Evolutionary conservation across 2,113 vertebrate species (phyloP).

Genomic region (Amazona guildingii): DNA sequence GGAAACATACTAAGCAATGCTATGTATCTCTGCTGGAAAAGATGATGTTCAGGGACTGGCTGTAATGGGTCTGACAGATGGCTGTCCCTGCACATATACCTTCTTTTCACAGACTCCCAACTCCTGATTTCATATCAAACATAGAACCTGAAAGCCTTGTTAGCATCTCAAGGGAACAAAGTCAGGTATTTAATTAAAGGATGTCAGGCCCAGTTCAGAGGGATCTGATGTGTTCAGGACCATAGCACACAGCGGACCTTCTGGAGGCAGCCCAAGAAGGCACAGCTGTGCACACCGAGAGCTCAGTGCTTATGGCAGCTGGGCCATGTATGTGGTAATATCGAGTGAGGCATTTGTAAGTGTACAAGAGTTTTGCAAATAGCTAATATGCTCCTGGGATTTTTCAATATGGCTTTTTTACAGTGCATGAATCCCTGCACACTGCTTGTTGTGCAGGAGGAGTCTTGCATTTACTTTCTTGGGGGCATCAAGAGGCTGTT

Average conservation of each 20-base stretch:
- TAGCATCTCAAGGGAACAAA: background rate
- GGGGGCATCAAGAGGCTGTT: no score
- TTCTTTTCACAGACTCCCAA: background rate
- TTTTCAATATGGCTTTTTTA: background rate
- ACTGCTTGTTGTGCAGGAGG: background rate
- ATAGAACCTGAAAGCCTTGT: background rate
- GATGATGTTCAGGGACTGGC: no score
- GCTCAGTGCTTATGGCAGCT: background rate
- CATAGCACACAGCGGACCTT: background rate
- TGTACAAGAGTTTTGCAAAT: background rate
- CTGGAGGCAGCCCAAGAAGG: background rate
- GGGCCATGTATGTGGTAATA: rapidly evolving
- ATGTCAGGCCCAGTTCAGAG: background rate
- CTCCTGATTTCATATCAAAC: background rate
- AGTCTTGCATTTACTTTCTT: background rate
- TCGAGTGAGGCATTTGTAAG: background rate
- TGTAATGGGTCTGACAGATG: background rate
- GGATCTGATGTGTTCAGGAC: background rate
- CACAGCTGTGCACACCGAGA: background rate
- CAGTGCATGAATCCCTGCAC: background rate
- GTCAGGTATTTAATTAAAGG: background rate
- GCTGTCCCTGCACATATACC: background rate
- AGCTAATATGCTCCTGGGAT: background rate
- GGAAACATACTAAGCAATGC: background rate
- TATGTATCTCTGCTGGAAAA: background rate